Conservation (phyloP, 2,113 vertebrate species). For the Lynx canadensis region DNA sequence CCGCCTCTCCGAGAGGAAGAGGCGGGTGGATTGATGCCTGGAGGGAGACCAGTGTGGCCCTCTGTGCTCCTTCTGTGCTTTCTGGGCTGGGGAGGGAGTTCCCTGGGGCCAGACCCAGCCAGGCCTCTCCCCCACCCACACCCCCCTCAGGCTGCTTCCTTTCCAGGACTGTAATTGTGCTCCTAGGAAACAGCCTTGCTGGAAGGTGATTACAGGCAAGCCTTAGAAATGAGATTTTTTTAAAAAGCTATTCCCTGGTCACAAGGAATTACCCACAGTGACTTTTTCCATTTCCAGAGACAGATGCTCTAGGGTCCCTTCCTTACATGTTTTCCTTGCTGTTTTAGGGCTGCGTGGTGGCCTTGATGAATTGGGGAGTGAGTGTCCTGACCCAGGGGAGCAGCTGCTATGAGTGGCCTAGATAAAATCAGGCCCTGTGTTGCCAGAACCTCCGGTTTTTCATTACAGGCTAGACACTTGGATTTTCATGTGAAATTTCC, state of each 20-base stretch:
- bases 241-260: neutral
- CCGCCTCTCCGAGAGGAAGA: neutral
- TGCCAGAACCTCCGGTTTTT: neutral
- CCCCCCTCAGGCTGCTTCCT: neutral
- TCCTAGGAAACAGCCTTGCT: neutral
- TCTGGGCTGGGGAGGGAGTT: neutral
- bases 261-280: neutral
- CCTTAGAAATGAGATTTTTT: neutral
- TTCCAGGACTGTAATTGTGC: neutral
- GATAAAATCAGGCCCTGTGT: neutral
- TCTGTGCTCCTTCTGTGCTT: neutral
- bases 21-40: fast-evolving
- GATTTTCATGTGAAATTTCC: neutral
- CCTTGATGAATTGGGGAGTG: neutral
- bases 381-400: too few species aligned
- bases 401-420: neutral
- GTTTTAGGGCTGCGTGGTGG: fast-evolving
- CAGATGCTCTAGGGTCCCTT: neutral
- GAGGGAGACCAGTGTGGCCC: neutral
- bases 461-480: neutral
- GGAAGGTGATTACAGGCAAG: neutral
- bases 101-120: neutral
- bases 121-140: too few species aligned
- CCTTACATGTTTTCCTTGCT: neutral
- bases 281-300: neutral